Percentiles rank a stretch among this genome's conserved stretches.
Conservation (phyloP, 2,888 invertebrate species). For the Zygaena filipendulae region DNA sequence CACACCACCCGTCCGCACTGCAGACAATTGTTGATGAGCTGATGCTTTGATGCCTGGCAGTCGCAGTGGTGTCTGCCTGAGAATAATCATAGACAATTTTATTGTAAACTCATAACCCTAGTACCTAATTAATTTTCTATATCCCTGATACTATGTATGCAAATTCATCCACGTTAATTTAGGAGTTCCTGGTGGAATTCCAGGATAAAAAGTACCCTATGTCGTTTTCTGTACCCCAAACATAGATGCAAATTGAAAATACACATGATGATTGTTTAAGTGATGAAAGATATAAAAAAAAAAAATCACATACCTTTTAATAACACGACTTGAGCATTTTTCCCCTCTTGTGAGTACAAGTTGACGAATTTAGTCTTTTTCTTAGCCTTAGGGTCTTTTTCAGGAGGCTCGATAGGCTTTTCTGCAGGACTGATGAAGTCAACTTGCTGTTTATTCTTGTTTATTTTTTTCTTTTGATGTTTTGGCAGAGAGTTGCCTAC, state of each 20-base stretch:
- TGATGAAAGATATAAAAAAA: too few species aligned
- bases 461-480: slow-evolving; percentile 53
- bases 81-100: too few species aligned
- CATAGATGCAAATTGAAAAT: too few species aligned
- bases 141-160: too few species aligned
- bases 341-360: slow-evolving; percentile 79
- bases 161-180: too few species aligned
- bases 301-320: slow-evolving; percentile 52
- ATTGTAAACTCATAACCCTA: too few species aligned
- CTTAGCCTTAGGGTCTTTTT: slow-evolving; percentile 43
- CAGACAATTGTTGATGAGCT: slow-evolving; percentile 91
- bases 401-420: slow-evolving; percentile 17
- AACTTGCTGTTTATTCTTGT: slow-evolving; percentile 39
- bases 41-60: slow-evolving; percentile 93
- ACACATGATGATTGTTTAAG: too few species aligned
- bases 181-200: too few species aligned
- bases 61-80: slow-evolving; percentile 88
- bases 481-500: slow-evolving; percentile 32
- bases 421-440: slow-evolving; percentile 28
- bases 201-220: too few species aligned
- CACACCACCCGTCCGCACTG: slow-evolving; percentile 96
- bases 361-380: slow-evolving; percentile 80
- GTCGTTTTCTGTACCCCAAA: too few species aligned
- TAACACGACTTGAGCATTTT: slow-evolving; percentile 64
- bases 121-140: too few species aligned